Evolutionary conservation across 2,113 vertebrate species (phyloP).

Genomic region (Odocoileus hemionus): DNA sequence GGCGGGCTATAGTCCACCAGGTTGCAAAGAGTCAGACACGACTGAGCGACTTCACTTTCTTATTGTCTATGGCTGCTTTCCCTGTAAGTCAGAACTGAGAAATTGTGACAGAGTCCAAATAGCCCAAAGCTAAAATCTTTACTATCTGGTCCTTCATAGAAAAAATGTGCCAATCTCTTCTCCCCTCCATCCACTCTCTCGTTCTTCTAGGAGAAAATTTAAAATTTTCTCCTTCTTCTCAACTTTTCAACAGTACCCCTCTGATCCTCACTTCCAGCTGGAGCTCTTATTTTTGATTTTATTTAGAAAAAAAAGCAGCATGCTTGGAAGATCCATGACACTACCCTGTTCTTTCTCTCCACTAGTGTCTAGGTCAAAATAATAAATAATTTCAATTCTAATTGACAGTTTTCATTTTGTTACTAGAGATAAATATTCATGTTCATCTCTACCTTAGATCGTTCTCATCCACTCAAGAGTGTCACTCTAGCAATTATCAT

Average conservation of each 20-base stretch:
- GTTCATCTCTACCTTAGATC: not conserved
- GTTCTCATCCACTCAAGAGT: not conserved
- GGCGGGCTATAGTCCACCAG: too few species aligned
- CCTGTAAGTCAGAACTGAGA: not conserved
- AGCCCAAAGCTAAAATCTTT: not conserved
- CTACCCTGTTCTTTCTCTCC: not conserved
- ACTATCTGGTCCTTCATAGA: not conserved
- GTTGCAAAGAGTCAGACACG: too few species aligned
- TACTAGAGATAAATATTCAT: not conserved
- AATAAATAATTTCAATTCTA: not conserved
- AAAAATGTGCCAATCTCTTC: not conserved
- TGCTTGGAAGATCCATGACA: not conserved
- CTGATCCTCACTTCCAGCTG: not conserved
- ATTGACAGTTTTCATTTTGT: not conserved
- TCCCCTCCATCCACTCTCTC: not conserved
- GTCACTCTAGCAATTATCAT: not conserved
- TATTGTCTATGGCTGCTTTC: not conserved
- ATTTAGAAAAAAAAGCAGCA: not conserved
- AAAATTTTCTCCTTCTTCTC: not conserved
- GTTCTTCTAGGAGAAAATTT: not conserved
- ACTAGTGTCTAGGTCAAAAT: not conserved
- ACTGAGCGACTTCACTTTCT: too few species aligned
- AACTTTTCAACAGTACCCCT: not conserved
- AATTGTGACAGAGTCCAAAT: not conserved
- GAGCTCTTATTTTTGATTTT: not conserved